These are phyloP conservation scores for Epicauta chinensis DNA, from an alignment of 1,140 invertebrate genomes.

Conservation along the genomic window DNA sequence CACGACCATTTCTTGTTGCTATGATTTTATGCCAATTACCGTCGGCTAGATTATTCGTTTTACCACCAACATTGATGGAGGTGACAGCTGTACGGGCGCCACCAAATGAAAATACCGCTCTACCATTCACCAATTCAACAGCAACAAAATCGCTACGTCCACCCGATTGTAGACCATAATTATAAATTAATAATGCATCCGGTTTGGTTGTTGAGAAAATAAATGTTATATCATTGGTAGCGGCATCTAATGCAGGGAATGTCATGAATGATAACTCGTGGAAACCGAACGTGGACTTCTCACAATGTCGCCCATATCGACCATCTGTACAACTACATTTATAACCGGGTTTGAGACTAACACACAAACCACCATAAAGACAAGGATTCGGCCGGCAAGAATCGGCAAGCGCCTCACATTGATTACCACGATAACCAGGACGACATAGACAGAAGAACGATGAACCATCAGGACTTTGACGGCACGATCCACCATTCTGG, in stretches of 20 bases:
- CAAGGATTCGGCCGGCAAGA: conserved; percentile 88
- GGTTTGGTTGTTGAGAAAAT: conserved; percentile 86
- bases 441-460: conserved; percentile 87
- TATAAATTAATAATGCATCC: conserved; percentile 81
- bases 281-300: conserved; percentile 85
- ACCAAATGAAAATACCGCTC: conserved; percentile 82
- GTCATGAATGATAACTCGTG: conserved; percentile 82
- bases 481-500: conserved; percentile 82
- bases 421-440: conserved; percentile 79
- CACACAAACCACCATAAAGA: conserved; percentile 75
- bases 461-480: conserved; percentile 75
- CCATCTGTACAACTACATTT: conserved; percentile 81
- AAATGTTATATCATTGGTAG: conserved; percentile 85
- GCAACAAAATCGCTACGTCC: conserved; percentile 89
- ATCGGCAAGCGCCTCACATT: conserved; percentile 79
- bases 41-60: conserved; percentile 63
- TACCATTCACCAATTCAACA: conserved; percentile 76
- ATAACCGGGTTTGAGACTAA: conserved; percentile 75
- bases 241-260: conserved; percentile 76
- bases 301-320: conserved; percentile 85
- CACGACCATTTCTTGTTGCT: conserved; percentile 79
- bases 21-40: conserved; percentile 89
- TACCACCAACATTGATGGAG: conserved; percentile 57
- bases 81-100: conserved; percentile 81
- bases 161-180: conserved; percentile 78